Conservation (phyloP, 37 sponge, comb jelly and placozoan genomes). For the Aplysina aerophoba region DNA sequence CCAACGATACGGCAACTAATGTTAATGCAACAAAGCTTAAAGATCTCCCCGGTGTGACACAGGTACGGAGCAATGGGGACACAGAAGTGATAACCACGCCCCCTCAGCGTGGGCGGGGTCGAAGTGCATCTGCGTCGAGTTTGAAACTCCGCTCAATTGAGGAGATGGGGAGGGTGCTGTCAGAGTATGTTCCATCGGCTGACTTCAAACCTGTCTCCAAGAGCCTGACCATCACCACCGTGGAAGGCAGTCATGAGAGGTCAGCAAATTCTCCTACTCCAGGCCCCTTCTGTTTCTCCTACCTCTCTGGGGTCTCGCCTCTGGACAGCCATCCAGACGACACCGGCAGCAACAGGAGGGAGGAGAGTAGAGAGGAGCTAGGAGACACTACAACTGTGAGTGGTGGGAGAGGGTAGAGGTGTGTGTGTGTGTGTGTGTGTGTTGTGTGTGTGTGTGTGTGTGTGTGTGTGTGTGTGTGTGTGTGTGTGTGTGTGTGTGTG, state of each 20-base stretch:
- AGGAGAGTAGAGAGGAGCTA: too few relatives aligned
- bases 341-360: too few relatives aligned
- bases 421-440: slow-evolving; percentile 37
- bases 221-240: too few relatives aligned
- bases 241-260: background rate
- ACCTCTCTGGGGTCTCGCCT: background rate
- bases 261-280: background rate
- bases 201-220: background rate
- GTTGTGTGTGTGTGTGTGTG: slow-evolving; percentile 27
- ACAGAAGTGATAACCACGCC: slow-evolving; percentile 61
- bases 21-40: slow-evolving; percentile 46
- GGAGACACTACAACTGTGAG: too few relatives aligned
- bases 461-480: slow-evolving; percentile 24
- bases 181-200: slow-evolving; percentile 11
- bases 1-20: background rate
- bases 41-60: slow-evolving; percentile 55
- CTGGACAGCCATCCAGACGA: too few relatives aligned
- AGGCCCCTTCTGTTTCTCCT: slow-evolving; percentile 7
- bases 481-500: slow-evolving; percentile 27
- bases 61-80: background rate
- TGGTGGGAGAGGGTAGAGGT: background rate
- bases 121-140: slow-evolving; percentile 16
- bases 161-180: background rate
- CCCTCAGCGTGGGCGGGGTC: slow-evolving; percentile 32
- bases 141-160: slow-evolving; percentile 2